phyloP scores from a whole-genome alignment of 2,113 vertebrate genomes.

The Mastomys coucha region DNA sequence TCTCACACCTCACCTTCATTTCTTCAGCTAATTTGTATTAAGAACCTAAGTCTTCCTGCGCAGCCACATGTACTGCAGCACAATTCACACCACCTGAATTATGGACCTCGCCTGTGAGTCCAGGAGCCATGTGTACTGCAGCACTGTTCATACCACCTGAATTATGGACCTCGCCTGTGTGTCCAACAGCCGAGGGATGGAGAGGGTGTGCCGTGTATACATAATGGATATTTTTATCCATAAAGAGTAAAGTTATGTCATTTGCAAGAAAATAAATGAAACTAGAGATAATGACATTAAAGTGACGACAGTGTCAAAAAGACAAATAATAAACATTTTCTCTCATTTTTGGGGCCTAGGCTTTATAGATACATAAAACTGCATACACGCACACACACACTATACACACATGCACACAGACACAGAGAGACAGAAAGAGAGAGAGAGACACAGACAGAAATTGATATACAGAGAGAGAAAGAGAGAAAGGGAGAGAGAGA shows the following conservation, averaged over 20 bases:
- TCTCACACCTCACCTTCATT: conserved; percentile 7
- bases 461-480: too few relatives aligned
- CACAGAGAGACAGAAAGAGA: background rate
- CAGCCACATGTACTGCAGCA: background rate
- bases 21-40: conserved; percentile 40
- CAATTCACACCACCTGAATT: background rate
- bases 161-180: background rate
- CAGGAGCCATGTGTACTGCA: background rate
- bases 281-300: background rate
- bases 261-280: background rate
- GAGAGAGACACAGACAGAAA: background rate
- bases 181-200: too few relatives aligned
- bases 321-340: background rate
- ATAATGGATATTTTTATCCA: background rate
- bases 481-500: too few relatives aligned
- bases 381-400: too few relatives aligned
- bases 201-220: background rate
- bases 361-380: background rate
- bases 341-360: background rate
- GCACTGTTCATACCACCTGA: background rate
- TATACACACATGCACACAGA: too few relatives aligned
- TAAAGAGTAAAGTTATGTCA: background rate
- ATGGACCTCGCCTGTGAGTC: background rate
- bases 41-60: background rate
- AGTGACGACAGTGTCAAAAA: background rate